Evolutionary conservation across 2,888 invertebrate species (phyloP).

Genomic region (Bellardia bayeri): DNA sequence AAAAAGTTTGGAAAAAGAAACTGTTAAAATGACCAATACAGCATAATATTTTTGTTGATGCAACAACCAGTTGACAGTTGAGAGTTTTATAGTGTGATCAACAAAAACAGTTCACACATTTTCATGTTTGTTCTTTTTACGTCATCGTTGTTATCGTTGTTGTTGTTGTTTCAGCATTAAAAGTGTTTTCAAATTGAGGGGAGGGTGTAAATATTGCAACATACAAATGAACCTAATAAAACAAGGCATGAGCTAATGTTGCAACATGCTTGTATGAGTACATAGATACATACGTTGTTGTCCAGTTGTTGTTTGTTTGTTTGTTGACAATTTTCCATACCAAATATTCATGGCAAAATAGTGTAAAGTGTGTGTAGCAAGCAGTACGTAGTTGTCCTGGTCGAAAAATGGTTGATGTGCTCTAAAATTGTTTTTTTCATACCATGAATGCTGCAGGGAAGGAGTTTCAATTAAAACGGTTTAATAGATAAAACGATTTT

Average conservation of each 20-base stretch:
- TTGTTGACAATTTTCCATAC: slow-evolving; percentile 54
- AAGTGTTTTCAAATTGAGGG: slow-evolving; percentile 17
- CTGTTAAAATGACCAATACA: slow-evolving; percentile 60
- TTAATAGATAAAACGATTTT: background rate
- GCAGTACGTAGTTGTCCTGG: slow-evolving; percentile 77
- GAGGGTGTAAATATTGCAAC: slow-evolving; percentile 35
- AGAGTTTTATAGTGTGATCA: slow-evolving; percentile 61
- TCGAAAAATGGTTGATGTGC: slow-evolving; percentile 82
- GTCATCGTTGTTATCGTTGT: no score
- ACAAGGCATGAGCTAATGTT: slow-evolving; percentile 64
- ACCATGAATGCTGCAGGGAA: slow-evolving; percentile 13
- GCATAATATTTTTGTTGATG: slow-evolving; percentile 60
- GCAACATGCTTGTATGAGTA: slow-evolving; percentile 28
- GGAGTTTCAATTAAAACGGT: slow-evolving; percentile 1
- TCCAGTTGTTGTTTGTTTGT: slow-evolving; percentile 28
- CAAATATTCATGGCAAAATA: slow-evolving; percentile 42
- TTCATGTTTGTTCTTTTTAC: slow-evolving; percentile 6
- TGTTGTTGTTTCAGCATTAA: slow-evolving; percentile 26
- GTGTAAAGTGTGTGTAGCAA: slow-evolving; percentile 26
- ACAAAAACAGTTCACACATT: slow-evolving; percentile 35
- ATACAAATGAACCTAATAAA: slow-evolving; percentile 70
- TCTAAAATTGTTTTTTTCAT: slow-evolving; percentile 79
- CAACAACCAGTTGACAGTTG: slow-evolving; percentile 67
- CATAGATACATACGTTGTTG: slow-evolving; percentile 16
- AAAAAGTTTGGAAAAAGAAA: slow-evolving; percentile 17